Conservation (phyloP, 2,797 vertebrate genomes). For the Etheostoma perlongum region DNA sequence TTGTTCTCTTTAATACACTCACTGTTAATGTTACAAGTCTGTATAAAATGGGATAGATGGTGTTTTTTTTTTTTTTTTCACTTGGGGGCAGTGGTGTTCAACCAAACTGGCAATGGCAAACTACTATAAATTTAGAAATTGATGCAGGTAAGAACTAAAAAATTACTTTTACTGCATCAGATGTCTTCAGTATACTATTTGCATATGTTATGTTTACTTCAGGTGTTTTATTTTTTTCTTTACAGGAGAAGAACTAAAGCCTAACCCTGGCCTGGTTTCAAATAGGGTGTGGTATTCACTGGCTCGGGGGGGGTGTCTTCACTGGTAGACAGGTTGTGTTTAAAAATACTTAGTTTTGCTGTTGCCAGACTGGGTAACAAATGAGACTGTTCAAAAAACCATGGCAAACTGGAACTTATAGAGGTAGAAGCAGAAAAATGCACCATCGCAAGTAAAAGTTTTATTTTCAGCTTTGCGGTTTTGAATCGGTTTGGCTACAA, state of each 20-base stretch:
- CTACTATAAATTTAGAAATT: background rate
- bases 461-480: conserved; percentile 44
- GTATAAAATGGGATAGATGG: background rate
- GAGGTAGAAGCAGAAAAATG: background rate
- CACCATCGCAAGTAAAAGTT: conserved; percentile 48
- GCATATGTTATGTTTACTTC: no score
- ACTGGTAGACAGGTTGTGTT: conserved; percentile 71
- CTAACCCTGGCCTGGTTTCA: conserved; percentile 54
- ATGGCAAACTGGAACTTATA: no score
- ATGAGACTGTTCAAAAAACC: background rate
- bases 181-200: background rate
- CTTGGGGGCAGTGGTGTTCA: conserved; percentile 65
- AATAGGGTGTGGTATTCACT: conserved; percentile 68
- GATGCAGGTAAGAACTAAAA: background rate
- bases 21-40: no score
- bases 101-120: background rate
- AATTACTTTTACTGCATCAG: no score
- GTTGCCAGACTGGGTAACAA: conserved; percentile 17
- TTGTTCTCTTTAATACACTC: background rate
- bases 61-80: background rate
- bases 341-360: conserved; percentile 76
- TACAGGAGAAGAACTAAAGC: background rate
- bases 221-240: background rate
- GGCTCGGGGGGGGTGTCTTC: conserved; percentile 38
- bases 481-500: conserved; percentile 29